Conservation (phyloP, 2,797 vertebrate genomes). For the Podargus strigoides region DNA sequence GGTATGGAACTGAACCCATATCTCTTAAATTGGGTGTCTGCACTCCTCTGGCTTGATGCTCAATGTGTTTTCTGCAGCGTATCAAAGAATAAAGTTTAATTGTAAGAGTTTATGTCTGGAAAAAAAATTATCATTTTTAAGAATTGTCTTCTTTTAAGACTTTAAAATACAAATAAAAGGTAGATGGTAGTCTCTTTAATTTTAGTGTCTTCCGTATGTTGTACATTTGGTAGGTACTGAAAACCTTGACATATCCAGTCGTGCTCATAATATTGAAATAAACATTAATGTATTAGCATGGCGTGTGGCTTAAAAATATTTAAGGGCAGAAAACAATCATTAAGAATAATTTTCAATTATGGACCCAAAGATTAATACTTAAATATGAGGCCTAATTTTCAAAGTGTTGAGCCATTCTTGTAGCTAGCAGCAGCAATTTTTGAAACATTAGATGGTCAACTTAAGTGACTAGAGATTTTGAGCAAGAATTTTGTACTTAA, state of each 20-base stretch:
- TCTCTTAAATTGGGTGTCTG: accelerated
- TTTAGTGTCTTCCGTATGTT: not conserved
- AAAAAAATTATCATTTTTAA: not conserved
- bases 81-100: not conserved
- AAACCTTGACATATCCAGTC: not conserved
- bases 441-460: not conserved
- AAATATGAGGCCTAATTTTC: not conserved
- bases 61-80: not conserved
- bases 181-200: not conserved
- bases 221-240: not conserved
- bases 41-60: not conserved
- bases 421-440: not conserved
- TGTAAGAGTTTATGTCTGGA: not conserved
- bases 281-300: not conserved
- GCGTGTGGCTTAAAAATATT: not conserved
- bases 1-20: not conserved
- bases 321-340: not conserved
- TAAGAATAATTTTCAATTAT: not conserved
- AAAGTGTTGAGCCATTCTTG: not conserved
- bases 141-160: not conserved
- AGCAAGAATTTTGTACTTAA: not conserved
- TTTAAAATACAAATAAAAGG: not conserved
- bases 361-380: not conserved
- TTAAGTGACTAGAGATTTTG: not conserved
- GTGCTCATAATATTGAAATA: not conserved